A percentile compares a stretch with the other conserved stretches of the same genome.
Evolutionary conservation across 2,888 invertebrate species (phyloP).

Genomic region (Eulithis prunata): DNA sequence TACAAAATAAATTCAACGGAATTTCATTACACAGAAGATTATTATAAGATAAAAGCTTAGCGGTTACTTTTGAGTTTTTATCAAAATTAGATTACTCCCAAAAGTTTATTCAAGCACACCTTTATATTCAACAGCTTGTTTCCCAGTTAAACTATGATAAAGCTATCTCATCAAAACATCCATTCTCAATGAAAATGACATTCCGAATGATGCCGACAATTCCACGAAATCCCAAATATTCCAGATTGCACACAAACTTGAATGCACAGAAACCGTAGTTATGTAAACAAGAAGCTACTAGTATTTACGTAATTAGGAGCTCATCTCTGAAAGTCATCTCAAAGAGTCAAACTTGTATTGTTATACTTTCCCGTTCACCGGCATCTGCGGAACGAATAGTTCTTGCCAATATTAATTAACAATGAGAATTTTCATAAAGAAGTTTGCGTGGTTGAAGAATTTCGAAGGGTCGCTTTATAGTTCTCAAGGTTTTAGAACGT

Average conservation of each 20-base stretch:
- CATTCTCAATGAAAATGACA: too few relatives aligned
- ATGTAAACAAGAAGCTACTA: conserved; percentile 41
- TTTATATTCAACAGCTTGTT: too few relatives aligned
- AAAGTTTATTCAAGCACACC: too few relatives aligned
- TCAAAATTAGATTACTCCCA: too few relatives aligned
- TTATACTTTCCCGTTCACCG: conserved; percentile 51
- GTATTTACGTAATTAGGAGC: conserved; percentile 60
- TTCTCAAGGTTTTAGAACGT: conserved; percentile 9
- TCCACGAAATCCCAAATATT: not conserved
- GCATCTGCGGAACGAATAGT: conserved; percentile 39
- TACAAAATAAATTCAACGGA: too few relatives aligned
- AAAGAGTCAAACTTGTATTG: conserved; percentile 63
- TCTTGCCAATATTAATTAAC: conserved; percentile 41
- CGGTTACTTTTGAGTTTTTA: too few relatives aligned
- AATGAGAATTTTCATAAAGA: conserved; percentile 29
- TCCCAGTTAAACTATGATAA: not conserved
- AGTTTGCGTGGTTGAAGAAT: conserved; percentile 21
- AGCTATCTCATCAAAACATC: not conserved
- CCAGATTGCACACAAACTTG: conserved; percentile 37
- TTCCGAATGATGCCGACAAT: too few relatives aligned
- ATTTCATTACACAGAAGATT: too few relatives aligned
- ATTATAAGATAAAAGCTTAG: too few relatives aligned
- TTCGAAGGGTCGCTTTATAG: conserved; percentile 11
- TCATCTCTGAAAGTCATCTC: conserved; percentile 56
- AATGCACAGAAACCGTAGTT: conserved; percentile 28